A percentile compares a stretch with the other conserved stretches of the same genome.
Conservation (phyloP, 1,140 invertebrate species). For the Planococcus citri region DNA sequence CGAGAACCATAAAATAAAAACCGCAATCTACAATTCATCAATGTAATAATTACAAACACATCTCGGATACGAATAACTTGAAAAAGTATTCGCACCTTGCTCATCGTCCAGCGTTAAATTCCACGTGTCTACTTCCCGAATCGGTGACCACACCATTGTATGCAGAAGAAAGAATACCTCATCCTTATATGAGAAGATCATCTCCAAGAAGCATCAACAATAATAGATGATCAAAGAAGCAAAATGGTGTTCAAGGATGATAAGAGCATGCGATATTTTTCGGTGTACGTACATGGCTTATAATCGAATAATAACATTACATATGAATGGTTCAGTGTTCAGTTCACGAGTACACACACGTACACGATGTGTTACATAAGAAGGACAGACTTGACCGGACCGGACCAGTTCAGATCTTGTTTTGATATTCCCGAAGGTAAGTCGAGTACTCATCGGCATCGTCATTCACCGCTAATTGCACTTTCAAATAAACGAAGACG, state of each 20-base stretch:
- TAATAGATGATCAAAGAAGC: too few species aligned
- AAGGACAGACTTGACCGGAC: constrained; percentile 5
- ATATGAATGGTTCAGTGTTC: background rate
- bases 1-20: too few species aligned
- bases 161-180: too few species aligned
- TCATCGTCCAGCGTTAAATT: too few species aligned
- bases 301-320: constrained; percentile 8
- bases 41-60: too few species aligned
- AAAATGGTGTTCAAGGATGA: background rate
- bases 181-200: background rate
- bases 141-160: too few species aligned
- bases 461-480: constrained; percentile 6
- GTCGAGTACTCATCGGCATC: background rate
- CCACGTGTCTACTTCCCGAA: background rate
- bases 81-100: too few species aligned
- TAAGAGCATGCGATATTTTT: background rate
- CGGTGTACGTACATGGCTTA: background rate
- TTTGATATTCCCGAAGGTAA: constrained; percentile 6
- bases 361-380: background rate
- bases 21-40: too few species aligned
- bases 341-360: background rate
- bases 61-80: too few species aligned
- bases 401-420: constrained; percentile 5
- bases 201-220: background rate
- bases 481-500: constrained; percentile 6